Evolutionary conservation across 1,140 invertebrate genomes (phyloP).

Genomic region (Matsumurasca onukii): DNA sequence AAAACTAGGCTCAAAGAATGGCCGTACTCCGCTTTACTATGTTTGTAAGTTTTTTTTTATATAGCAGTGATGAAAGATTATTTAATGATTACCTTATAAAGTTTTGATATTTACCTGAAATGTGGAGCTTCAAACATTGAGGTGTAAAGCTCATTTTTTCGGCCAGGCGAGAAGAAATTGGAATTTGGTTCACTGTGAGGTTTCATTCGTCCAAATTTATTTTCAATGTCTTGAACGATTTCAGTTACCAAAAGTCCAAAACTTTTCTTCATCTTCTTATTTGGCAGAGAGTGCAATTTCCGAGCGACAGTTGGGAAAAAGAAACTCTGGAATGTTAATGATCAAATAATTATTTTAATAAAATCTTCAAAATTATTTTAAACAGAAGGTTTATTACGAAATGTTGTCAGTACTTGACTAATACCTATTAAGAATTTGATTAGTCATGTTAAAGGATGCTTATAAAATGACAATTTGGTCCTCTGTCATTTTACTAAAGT

Average conservation of each 20-base stretch:
- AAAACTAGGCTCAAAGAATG: too few relatives aligned
- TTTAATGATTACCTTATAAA: neutral
- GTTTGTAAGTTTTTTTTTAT: too few relatives aligned
- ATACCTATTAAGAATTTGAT: too few relatives aligned
- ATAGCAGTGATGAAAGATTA: slow-evolving; percentile 20
- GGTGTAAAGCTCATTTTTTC: slow-evolving; percentile 55
- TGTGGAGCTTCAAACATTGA: slow-evolving; percentile 41
- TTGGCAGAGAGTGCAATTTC: slow-evolving; percentile 9
- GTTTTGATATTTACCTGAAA: slow-evolving; percentile 40
- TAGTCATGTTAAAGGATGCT: too few relatives aligned
- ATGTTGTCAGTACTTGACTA: too few relatives aligned
- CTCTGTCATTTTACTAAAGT: too few relatives aligned
- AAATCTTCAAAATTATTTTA: too few relatives aligned
- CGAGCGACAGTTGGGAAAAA: slow-evolving; percentile 14
- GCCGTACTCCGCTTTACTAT: too few relatives aligned
- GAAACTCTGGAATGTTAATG: neutral
- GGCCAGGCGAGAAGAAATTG: slow-evolving; percentile 53
- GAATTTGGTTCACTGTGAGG: slow-evolving; percentile 55
- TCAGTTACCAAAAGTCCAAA: slow-evolving; percentile 44
- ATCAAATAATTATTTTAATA: too few relatives aligned
- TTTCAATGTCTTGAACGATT: slow-evolving; percentile 60
- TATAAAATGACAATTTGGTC: too few relatives aligned
- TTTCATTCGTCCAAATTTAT: slow-evolving; percentile 59
- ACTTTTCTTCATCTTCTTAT: slow-evolving; percentile 27
- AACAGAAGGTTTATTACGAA: too few relatives aligned